Evolutionary conservation across 1,140 invertebrate species (phyloP).

Genomic region (Drosophila tani): DNA sequence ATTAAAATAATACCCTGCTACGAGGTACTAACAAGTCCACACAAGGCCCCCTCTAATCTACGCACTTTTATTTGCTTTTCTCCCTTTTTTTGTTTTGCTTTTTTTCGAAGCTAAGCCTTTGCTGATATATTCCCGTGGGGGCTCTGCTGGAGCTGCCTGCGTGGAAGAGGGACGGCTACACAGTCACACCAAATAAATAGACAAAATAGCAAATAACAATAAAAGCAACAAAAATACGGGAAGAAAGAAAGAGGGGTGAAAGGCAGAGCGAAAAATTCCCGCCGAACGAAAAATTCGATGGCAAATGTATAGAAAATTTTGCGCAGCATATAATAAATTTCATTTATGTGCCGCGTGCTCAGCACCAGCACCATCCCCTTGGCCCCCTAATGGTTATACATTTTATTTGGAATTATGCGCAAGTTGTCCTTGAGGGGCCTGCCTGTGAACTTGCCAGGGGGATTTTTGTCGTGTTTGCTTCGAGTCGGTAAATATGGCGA

Average conservation of each 20-base stretch:
- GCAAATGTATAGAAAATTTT: slow-evolving; percentile 54
- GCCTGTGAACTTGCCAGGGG: slow-evolving; percentile 33
- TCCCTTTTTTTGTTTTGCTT: neutral
- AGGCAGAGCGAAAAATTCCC: slow-evolving; percentile 19
- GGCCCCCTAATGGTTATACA: slow-evolving; percentile 52
- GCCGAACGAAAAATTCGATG: slow-evolving; percentile 48
- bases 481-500: slow-evolving; percentile 42
- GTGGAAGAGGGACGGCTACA: slow-evolving; percentile 17
- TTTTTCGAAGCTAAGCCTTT: slow-evolving; percentile 47
- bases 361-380: slow-evolving; percentile 13
- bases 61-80: slow-evolving; percentile 32
- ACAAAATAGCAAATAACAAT: slow-evolving; percentile 40
- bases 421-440: slow-evolving; percentile 55
- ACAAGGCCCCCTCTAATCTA: neutral
- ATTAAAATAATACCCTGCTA: too few relatives aligned
- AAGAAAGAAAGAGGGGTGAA: neutral
- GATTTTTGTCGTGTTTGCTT: slow-evolving; percentile 4
- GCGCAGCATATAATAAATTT: slow-evolving; percentile 67
- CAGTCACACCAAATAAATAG: slow-evolving; percentile 48
- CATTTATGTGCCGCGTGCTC: slow-evolving; percentile 61
- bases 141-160: slow-evolving; percentile 1
- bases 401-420: slow-evolving; percentile 64
- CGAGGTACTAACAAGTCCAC: too few relatives aligned
- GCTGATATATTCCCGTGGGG: slow-evolving; percentile 57
- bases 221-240: neutral